phyloP scores from a whole-genome alignment of 2,797 vertebrate genomes.

The Cuculus canorus region DNA sequence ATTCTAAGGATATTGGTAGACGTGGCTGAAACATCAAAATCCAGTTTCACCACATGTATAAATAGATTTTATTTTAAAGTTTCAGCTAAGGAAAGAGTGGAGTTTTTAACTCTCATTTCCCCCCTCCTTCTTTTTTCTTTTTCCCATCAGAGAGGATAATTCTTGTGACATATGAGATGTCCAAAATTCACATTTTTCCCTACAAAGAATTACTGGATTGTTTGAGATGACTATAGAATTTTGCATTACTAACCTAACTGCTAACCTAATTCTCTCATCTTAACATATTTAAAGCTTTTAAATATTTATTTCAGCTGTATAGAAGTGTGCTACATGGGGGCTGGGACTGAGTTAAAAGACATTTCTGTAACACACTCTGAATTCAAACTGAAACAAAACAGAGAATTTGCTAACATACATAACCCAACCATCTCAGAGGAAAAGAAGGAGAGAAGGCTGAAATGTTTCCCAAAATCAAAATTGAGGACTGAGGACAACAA shows the following conservation, averaged over 20 bases:
- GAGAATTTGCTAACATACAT: neutral
- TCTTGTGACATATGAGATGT: neutral
- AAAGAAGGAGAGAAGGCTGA: neutral
- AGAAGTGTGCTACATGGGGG: neutral
- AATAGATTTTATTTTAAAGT: neutral
- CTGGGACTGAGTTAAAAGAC: neutral
- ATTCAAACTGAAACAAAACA: neutral
- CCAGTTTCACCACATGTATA: neutral
- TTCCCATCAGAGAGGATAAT: neutral
- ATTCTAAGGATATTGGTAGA: neutral
- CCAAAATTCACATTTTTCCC: neutral
- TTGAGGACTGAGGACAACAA: neutral
- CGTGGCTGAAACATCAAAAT: neutral
- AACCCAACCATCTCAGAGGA: neutral
- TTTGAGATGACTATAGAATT: neutral
- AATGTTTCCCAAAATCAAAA: neutral
- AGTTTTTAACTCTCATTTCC: neutral
- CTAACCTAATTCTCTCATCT: neutral
- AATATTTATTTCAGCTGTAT: neutral
- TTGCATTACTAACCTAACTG: neutral
- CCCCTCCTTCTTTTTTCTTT: too few relatives aligned
- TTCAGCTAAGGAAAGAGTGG: neutral
- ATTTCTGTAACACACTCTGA: neutral
- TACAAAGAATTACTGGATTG: rapidly evolving
- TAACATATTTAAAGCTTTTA: neutral